These are phyloP conservation scores for Caenorhabditis briggsae DNA, from an alignment of 1,140 invertebrate genomes.

Conservation along the genomic window DNA sequence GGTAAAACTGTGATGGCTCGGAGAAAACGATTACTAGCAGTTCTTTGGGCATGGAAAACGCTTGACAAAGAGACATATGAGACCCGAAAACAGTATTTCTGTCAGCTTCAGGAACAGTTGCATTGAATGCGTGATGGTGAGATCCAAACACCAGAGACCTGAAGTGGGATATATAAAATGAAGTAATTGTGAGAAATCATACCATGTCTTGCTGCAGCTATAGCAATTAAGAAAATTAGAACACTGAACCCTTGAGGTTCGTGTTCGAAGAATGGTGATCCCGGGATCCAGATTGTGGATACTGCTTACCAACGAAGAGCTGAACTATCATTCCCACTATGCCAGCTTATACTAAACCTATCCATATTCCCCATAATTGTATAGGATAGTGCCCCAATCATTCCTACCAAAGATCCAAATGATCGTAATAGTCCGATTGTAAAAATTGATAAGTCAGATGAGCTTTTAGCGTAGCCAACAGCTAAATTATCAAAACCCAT, in stretches of 20 bases:
- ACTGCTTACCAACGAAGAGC: not conserved
- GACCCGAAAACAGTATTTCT: slow-evolving; percentile 5
- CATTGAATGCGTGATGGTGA: slow-evolving; percentile 4
- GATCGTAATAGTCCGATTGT: not conserved
- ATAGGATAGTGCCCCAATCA: not conserved
- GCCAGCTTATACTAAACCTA: not conserved
- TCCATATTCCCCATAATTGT: not conserved
- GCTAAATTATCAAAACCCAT: slow-evolving; percentile 34
- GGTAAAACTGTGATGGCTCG: not conserved
- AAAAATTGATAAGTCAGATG: not conserved
- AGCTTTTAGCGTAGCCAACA: slow-evolving; percentile 6
- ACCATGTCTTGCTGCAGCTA: not conserved
- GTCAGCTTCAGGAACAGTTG: not conserved
- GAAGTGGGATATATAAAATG: not conserved
- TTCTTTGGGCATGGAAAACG: slow-evolving; percentile 6
- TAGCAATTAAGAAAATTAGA: not conserved
- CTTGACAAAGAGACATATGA: slow-evolving; percentile 21
- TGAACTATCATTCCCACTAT: not conserved
- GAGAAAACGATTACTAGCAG: not conserved
- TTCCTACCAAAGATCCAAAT: not conserved
- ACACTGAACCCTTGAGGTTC: not conserved
- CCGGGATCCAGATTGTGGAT: not conserved
- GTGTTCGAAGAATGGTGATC: not conserved
- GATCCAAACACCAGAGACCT: slow-evolving; percentile 27
- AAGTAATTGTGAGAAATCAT: not conserved